phyloP scores from a whole-genome alignment of 2,797 vertebrate species.

The Leontocebus nigricollis region DNA sequence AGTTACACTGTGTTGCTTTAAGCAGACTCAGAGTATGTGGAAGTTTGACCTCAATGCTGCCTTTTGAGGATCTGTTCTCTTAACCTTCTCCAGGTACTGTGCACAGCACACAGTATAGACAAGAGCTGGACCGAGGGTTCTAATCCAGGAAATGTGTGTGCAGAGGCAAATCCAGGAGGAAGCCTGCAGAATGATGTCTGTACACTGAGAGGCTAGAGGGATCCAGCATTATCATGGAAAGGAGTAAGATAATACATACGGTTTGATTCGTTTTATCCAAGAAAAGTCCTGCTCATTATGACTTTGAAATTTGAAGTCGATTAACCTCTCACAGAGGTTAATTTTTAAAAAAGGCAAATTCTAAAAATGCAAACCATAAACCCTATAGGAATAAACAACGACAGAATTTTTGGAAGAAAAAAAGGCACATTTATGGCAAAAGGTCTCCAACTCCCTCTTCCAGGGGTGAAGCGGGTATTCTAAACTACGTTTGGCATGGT shows the following conservation, averaged over 20 bases:
- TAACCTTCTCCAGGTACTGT: background rate
- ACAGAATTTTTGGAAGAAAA: background rate
- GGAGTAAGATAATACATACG: background rate
- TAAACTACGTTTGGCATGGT: background rate
- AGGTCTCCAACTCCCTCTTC: background rate
- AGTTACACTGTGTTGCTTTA: background rate
- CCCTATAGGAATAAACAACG: background rate
- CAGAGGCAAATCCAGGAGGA: background rate
- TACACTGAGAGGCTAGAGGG: background rate
- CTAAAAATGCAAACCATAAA: background rate
- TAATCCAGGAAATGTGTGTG: background rate
- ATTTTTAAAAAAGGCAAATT: background rate
- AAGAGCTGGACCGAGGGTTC: background rate
- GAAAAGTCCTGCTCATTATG: background rate
- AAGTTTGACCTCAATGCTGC: background rate
- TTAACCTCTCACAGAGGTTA: background rate
- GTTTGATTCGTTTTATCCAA: background rate
- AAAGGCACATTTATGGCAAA: background rate
- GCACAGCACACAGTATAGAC: background rate
- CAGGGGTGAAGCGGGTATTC: fast-evolving
- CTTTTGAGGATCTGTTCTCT: background rate
- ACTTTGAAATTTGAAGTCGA: background rate
- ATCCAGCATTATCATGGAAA: background rate
- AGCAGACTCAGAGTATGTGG: background rate
- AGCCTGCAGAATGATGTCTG: background rate